Evolutionary conservation across 2,797 vertebrate genomes (phyloP).

Genomic region (Tragopan temminckii): DNA sequence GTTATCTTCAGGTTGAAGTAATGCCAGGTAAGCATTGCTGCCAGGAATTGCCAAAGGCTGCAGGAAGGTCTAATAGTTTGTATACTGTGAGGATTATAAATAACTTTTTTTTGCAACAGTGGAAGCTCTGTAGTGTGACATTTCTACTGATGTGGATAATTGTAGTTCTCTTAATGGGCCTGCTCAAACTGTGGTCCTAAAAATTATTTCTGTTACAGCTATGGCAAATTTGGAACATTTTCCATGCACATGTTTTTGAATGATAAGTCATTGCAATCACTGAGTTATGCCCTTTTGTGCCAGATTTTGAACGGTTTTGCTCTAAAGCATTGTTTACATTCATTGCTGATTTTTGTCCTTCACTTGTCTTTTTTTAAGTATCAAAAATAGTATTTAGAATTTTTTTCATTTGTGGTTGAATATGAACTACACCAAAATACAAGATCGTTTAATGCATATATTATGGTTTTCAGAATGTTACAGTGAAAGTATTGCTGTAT

Average conservation of each 20-base stretch:
- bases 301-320: background rate
- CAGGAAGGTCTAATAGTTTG: background rate
- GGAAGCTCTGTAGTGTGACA: background rate
- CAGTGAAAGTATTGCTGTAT: background rate
- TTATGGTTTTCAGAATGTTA: background rate
- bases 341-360: background rate
- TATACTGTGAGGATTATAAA: constrained; percentile 4
- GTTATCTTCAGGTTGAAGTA: background rate
- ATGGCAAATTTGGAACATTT: background rate
- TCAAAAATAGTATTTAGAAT: background rate
- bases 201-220: background rate
- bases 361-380: background rate
- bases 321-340: background rate
- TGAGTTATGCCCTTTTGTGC: background rate
- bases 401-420: background rate
- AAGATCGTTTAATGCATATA: background rate
- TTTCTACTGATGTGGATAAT: background rate
- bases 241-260: background rate
- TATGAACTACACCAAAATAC: background rate
- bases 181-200: background rate
- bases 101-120: background rate
- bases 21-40: background rate
- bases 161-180: constrained; percentile 5
- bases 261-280: background rate
- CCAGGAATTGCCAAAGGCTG: background rate